Percentiles rank a stretch among this genome's conserved stretches.
phyloP scores from a whole-genome alignment of 2,797 vertebrate species.

The Galago senegalensis region DNA sequence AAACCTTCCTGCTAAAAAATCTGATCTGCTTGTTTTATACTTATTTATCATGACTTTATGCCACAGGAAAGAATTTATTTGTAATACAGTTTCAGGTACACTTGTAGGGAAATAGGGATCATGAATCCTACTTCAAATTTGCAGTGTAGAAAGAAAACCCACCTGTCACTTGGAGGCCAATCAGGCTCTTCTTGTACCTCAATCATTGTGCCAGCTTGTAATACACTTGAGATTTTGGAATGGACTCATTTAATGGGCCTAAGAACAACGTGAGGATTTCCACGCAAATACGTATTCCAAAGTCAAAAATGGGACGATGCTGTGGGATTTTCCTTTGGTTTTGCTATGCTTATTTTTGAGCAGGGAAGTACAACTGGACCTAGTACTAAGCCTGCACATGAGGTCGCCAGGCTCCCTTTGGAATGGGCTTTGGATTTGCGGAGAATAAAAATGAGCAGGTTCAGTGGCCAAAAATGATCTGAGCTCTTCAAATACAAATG shows the following conservation, averaged over 20 bases:
- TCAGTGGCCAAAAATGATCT: background rate
- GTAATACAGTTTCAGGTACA: background rate
- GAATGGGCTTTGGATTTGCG: background rate
- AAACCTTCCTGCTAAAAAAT: background rate
- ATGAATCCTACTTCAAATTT: constrained; percentile 29
- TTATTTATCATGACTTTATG: background rate
- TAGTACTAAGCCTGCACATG: background rate
- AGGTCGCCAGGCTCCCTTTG: background rate
- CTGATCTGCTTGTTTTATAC: background rate
- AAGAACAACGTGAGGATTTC: background rate
- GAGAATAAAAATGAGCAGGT: background rate
- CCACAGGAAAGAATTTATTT: background rate
- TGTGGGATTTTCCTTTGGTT: background rate
- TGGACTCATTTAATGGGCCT: background rate
- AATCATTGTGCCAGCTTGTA: background rate
- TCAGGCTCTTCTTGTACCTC: background rate
- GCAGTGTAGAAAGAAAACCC: background rate
- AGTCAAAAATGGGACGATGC: background rate
- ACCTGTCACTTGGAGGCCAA: background rate
- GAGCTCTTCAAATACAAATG: background rate
- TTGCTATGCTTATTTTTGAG: background rate
- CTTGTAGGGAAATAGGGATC: background rate
- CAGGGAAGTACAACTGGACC: background rate
- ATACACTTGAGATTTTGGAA: constrained; percentile 30
- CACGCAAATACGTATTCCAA: background rate